Evolutionary conservation across 2,888 invertebrate genomes (phyloP), one percentile per base, ranked within the genome.

Genomic region (Rhamphomyia laevipes): DNA sequence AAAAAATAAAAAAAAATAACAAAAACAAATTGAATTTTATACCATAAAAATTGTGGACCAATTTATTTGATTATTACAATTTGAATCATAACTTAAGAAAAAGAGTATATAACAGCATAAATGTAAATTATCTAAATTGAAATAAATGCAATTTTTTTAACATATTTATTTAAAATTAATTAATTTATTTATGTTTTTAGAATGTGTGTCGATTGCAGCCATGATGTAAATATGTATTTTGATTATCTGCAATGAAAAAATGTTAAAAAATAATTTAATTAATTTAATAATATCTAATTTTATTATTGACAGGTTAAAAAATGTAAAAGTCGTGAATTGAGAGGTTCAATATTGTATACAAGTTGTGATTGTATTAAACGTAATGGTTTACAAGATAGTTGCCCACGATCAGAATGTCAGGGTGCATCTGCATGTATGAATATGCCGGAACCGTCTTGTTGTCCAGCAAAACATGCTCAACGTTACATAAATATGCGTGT

Each of bases 311-410:
- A 67, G 66, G 62, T 62, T 54, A 55, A 58, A 46, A 58, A 58
- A 47, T 71, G 75, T 35, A 74, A 71, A 56, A 77, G 77, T 31
- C 69, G 75, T 9, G 80, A 80, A 60, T 59, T 79, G 38, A 68
- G 74, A 4, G 70, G 65, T 35, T 70, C 77, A 35, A 67, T 74
- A 47, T 67, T 79, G 54, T 74, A 75, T 52, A 69, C 72, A 12
- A 75, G 74, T 35, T 80, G 79, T 56, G 74, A 76, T 41, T 80
- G 79, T 59, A 72, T 75, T 52, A 74, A 73, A 58, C 67, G 74
- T 11, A 77, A 79, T 56, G 79, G 80, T 7, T 64, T 79, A 18
- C 79, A 80, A 60, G 74, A 78, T 49, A 74, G 77, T 52, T 80
- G 79, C 58, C 75, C 71, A 1, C 66, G 78, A 47, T 68, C 71